These are phyloP conservation scores for Ditula angustiorana DNA, from an alignment of 2,888 invertebrate species.

Conservation along the genomic window DNA sequence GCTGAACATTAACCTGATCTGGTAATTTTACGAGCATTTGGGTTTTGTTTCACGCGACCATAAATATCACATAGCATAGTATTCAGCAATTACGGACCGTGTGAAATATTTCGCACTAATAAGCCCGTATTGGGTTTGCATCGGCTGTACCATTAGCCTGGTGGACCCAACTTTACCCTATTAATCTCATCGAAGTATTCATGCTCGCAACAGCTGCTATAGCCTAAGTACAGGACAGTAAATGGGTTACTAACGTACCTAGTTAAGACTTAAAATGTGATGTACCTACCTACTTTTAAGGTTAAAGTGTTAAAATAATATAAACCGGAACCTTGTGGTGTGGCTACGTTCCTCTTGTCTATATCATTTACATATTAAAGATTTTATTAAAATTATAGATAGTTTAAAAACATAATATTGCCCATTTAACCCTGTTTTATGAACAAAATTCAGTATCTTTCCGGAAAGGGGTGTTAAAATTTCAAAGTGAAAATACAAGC, in stretches of 20 bases:
- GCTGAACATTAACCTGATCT: neutral
- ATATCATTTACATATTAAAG: no score
- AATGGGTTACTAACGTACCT: neutral
- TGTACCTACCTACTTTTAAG: no score
- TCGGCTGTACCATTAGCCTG: slow-evolving; percentile 25
- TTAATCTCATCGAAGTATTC: slow-evolving; percentile 20
- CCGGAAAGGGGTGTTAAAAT: no score
- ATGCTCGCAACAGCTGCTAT: slow-evolving; percentile 9
- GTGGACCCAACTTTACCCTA: slow-evolving; percentile 29
- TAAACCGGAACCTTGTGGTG: no score
- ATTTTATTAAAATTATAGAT: no score
- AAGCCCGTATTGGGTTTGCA: slow-evolving; percentile 31
- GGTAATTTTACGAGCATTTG: no score
- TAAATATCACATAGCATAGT: slow-evolving; percentile 4
- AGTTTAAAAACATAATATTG: no score
- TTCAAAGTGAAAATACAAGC: no score
- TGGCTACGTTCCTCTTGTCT: no score
- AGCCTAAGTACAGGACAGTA: neutral
- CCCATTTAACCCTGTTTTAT: no score
- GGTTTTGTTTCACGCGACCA: neutral
- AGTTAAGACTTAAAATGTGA: neutral
- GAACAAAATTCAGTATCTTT: no score
- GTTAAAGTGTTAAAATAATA: no score
- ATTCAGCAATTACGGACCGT: slow-evolving; percentile 3
- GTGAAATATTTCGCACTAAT: slow-evolving; percentile 35